Base-by-base conservation (phyloP, 2,113 vertebrate species). In the Aphyosemion australe region DNA sequence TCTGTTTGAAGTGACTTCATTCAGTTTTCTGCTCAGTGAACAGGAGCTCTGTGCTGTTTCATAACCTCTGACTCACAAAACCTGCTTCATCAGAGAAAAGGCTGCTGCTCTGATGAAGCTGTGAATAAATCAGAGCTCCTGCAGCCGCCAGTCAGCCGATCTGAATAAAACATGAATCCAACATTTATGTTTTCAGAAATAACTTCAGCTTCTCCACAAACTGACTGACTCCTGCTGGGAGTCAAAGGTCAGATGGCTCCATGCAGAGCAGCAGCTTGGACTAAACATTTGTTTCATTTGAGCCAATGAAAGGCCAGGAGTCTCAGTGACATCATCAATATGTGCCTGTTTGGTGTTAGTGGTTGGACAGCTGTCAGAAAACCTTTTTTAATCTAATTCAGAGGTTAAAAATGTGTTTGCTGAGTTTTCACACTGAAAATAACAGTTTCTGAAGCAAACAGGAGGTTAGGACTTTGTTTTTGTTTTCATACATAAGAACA, bases 41-140 rank as follows among this genome's bases (percentile, higher is more conserved):
- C 48, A 34, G 51, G 1, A 34, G 20, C 15, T 18, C 41, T 47
- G 15, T 54, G 4, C 41, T 26, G 39, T 57, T 64, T 67, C 56
- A 49, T 59, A 51, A 60, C 49, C 61, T 39, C 54, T 65, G 72
- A 83, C 62, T 74, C 69, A 68, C 20, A 1, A 10, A 16, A 37
- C 34, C 34, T 37, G 34, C 34, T 37, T 10, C 34, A 37, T 37
- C 34, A 37, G 34, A 37, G 34, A 37, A 37, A 37, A 26, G 26
- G 21, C 37, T 5, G 31, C 31, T 34, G 51, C 7, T 18, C 34
- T 55, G 15, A 14, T 57, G 46, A 39, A n/a, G 15, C 43, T 48
- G 34, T 50, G 54, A 67, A 57, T 58, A 21, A 42, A 39, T 19
- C 54, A 56, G 54, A 12, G 15, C 2, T 54, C 32, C 13, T n/a